These are phyloP conservation scores for Plodia interpunctella DNA, from an alignment of 1,140 invertebrate genomes.

Conservation along the genomic window DNA sequence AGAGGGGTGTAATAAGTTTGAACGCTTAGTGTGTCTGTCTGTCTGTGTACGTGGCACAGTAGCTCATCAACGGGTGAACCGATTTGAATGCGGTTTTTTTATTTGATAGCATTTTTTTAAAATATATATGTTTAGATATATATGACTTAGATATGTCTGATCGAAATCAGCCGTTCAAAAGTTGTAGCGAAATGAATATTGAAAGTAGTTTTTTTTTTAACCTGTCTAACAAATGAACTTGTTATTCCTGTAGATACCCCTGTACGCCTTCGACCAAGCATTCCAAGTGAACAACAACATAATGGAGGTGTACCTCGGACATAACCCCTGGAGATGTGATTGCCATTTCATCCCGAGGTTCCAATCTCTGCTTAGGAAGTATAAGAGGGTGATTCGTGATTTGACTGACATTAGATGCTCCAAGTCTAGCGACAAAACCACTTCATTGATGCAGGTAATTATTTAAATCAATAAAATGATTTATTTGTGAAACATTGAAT, in stretches of 20 bases:
- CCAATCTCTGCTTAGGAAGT: constrained; percentile 85
- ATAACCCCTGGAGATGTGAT: constrained; percentile 90
- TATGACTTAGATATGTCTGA: no score
- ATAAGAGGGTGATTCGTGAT: constrained; percentile 82
- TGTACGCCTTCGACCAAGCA: constrained; percentile 87
- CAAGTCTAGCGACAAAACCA: constrained; percentile 76
- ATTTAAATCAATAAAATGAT: neutral
- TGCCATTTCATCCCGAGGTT: constrained; percentile 87
- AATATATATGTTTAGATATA: no score
- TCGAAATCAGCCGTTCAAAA: no score
- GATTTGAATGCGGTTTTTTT: no score
- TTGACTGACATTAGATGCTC: constrained; percentile 82
- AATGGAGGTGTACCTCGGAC: constrained; percentile 81
- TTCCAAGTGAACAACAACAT: constrained; percentile 84
- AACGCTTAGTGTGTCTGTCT: no score
- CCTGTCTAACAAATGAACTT: no score
- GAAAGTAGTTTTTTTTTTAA: constrained; percentile 13
- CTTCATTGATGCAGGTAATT: constrained; percentile 79
- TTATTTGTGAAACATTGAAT: neutral
- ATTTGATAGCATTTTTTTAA: no score
- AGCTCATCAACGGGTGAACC: no score
- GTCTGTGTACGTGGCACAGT: no score
- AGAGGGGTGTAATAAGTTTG: no score
- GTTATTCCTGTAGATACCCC: constrained; percentile 82
- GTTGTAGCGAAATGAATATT: no score